These are phyloP conservation scores for Drosophila obscura DNA, from an alignment of 1,140 invertebrate species.

Conservation along the genomic window DNA sequence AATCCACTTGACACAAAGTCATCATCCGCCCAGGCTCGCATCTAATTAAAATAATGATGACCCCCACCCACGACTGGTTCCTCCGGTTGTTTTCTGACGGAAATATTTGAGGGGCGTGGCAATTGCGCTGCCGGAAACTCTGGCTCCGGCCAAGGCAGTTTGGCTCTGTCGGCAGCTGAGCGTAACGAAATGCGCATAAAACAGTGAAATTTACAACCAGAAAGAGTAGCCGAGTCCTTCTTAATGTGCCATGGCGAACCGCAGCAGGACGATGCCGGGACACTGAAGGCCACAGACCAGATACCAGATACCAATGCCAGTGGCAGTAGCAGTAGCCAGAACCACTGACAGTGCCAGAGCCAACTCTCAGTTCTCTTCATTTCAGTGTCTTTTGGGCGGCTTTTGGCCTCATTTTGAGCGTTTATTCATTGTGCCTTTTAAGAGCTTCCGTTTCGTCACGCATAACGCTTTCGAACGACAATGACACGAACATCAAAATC, in stretches of 20 bases:
- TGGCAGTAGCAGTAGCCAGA: conserved; percentile 17
- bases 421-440: conserved; percentile 75
- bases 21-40: conserved; percentile 37
- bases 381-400: conserved; percentile 40
- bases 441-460: conserved; percentile 76
- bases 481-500: conserved; percentile 76
- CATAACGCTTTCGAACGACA: conserved; percentile 74
- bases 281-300: conserved; percentile 37
- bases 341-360: conserved; percentile 11
- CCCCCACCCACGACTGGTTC: conserved; percentile 10
- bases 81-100: conserved; percentile 28
- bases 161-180: conserved; percentile 43
- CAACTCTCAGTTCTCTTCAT: no score
- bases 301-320: conserved; percentile 27
- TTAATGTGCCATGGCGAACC: conserved; percentile 73
- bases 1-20: conserved; percentile 8
- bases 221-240: conserved; percentile 50
- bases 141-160: conserved; percentile 46
- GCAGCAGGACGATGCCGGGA: conserved; percentile 17
- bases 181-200: conserved; percentile 75
- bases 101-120: conserved; percentile 69
- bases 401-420: conserved; percentile 69
- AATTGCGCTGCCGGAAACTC: conserved; percentile 23
- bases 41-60: conserved; percentile 72
- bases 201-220: conserved; percentile 68